A percentile compares a stretch with the other conserved stretches of the same genome.
These are phyloP conservation scores for Muscicapa comitata DNA, from an alignment of 2,797 vertebrate species.

Conservation along the genomic window DNA sequence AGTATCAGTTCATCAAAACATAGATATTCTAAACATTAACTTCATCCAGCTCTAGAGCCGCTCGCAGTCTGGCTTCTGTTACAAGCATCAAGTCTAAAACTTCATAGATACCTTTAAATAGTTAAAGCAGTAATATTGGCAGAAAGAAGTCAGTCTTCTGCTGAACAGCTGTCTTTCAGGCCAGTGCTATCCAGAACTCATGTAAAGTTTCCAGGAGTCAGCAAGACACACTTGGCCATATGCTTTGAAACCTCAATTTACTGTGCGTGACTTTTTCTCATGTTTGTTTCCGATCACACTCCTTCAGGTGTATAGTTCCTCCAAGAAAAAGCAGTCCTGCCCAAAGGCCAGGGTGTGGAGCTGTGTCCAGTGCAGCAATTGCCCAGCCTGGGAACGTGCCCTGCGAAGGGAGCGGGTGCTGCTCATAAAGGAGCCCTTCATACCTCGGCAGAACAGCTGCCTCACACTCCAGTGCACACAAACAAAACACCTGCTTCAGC, in stretches of 20 bases:
- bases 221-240: neutral
- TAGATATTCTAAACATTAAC: neutral
- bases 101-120: neutral
- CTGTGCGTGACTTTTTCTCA: neutral
- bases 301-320: neutral
- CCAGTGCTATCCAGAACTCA: neutral
- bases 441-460: constrained; percentile 23
- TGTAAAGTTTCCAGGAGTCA: neutral
- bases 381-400: neutral
- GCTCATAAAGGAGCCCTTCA: constrained; percentile 32
- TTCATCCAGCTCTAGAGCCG: neutral
- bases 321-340: neutral
- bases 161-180: neutral
- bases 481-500: constrained; percentile 54
- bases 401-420: neutral
- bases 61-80: neutral
- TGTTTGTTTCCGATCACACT: neutral
- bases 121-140: neutral
- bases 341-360: neutral
- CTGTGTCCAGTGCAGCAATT: rapidly evolving
- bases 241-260: neutral
- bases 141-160: neutral
- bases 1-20: neutral
- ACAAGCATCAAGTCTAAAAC: neutral
- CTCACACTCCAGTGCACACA: constrained; percentile 35